A percentile compares a stretch with the other conserved stretches of the same genome.
phyloP scores from a whole-genome alignment of 1,140 invertebrate genomes.

The Sycobia sp. region DNA sequence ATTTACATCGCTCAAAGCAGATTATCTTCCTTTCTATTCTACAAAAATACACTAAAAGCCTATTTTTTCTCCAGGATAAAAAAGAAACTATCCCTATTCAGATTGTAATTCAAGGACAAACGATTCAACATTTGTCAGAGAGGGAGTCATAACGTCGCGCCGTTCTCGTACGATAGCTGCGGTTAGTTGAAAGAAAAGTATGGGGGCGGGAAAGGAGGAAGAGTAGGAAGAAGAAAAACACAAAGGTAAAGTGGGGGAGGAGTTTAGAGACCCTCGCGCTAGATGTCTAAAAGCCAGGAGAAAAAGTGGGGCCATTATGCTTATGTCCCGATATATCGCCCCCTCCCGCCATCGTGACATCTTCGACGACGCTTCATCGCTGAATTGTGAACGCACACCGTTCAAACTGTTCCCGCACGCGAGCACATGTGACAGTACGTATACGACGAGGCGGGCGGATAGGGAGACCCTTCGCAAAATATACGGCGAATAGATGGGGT shows the following conservation, averaged over 20 bases:
- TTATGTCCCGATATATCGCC: slow-evolving; percentile 46
- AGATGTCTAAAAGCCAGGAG: slow-evolving; percentile 45
- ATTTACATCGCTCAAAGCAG: background rate
- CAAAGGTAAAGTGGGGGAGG: no score
- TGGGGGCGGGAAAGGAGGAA: background rate
- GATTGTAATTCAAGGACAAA: slow-evolving; percentile 1
- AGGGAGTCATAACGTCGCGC: background rate
- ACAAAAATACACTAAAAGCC: no score
- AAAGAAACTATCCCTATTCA: no score
- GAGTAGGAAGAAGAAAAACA: background rate
- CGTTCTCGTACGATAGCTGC: background rate
- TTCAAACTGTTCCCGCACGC: slow-evolving; percentile 12
- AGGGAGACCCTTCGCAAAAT: slow-evolving; percentile 31
- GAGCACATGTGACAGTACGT: slow-evolving; percentile 38
- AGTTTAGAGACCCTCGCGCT: no score
- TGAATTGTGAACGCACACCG: slow-evolving; percentile 39
- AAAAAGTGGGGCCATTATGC: slow-evolving; percentile 46
- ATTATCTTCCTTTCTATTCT: no score
- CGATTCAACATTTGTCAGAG: slow-evolving; percentile 18
- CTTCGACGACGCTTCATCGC: slow-evolving; percentile 37
- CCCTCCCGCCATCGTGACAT: slow-evolving; percentile 29
- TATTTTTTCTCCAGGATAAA: no score
- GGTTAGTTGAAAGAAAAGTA: slow-evolving; percentile 16
- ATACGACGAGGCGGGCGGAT: no score
- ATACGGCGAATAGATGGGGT: slow-evolving; percentile 28